Evolutionary conservation across 2,113 vertebrate species (phyloP).

Genomic region (Ochotona curzoniae): DNA sequence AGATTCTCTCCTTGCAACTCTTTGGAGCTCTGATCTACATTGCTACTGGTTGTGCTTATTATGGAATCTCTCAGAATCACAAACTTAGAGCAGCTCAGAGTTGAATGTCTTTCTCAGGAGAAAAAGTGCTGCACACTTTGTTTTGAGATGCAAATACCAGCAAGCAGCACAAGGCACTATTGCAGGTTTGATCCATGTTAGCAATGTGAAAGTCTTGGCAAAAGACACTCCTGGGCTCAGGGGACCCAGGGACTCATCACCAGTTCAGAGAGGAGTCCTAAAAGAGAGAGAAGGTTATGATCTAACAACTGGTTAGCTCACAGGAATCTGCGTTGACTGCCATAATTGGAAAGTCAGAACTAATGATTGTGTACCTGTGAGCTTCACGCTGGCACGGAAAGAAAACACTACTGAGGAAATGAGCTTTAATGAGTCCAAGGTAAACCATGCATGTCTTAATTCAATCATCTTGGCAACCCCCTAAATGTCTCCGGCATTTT

Average conservation of each 20-base stretch:
- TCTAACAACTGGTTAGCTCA: slow-evolving; percentile 13
- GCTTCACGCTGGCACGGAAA: slow-evolving; percentile 41
- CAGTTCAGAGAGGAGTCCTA: not conserved
- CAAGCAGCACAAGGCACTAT: not conserved
- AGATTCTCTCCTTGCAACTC: not conserved
- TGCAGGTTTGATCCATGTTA: not conserved
- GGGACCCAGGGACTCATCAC: not conserved
- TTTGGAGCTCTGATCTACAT: not conserved
- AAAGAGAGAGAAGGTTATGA: not conserved
- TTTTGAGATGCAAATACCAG: slow-evolving; percentile 46
- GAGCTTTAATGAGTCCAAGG: slow-evolving; percentile 65
- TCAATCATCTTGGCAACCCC: slow-evolving; percentile 60
- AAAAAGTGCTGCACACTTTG: not conserved
- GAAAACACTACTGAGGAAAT: slow-evolving; percentile 78
- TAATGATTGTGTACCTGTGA: slow-evolving; percentile 72
- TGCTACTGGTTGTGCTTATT: not conserved
- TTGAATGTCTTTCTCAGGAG: not conserved
- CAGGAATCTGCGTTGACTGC: slow-evolving; percentile 43
- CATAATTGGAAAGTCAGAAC: slow-evolving; percentile 78
- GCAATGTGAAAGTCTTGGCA: not conserved
- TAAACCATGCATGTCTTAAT: slow-evolving; percentile 59
- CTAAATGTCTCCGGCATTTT: slow-evolving; percentile 32
- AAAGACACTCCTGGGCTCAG: not conserved
- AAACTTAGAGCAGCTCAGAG: slow-evolving; percentile 16
- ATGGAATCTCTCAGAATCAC: not conserved